Base-by-base conservation (phyloP, 2,797 vertebrate species). In the Sebastolobus alascanus region DNA sequence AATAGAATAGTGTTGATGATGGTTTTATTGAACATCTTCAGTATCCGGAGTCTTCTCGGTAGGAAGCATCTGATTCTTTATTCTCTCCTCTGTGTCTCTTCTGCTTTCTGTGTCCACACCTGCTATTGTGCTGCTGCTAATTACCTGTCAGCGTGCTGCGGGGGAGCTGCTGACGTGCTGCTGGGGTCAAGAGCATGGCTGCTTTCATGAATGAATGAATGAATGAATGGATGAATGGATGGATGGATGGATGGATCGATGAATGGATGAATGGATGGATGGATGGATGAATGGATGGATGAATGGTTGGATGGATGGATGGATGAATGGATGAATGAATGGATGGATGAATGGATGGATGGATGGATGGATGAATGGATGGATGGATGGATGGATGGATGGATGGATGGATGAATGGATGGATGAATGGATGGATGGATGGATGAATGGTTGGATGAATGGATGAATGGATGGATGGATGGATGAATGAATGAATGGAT, bases 1-100 rank as follows among this genome's bases (percentile, higher is more conserved):
- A 95, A 94, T 94, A 94, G 92, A 90, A 33, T 61, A 33, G 16
- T 54, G 77, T 86, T 72, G 74, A 84, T 86, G 80, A 89, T 82
- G 90, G 65, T 74, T 89, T 43, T 43, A 43, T 43, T 43, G 14
- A 43, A 18, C 40, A 22, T 22, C 70, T 31, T 31, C 63, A 29
- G 35, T 9, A 8, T 54, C 12, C 73, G 13, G 56, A 59, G 1
- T 74, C 69, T 54, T 43, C 4, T 27, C 14, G 92, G 25, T 25
- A 25, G 25, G 25, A 25, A 25, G 25, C 25, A 25, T 25, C 25
- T 25, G 25, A 25, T 43, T 43, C 40, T 43, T 43, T 43, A 43
- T 20, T 50, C 20, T 18, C 20, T 50, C 16, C 31, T 31, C 16
- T 18, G 43, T n/a, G 71, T 77, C 54, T 63, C 50, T 33, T 77